Percentiles rank a stretch among this genome's conserved stretches.
Conservation (phyloP, 2,888 invertebrate species). For the Zonitis immaculata region DNA sequence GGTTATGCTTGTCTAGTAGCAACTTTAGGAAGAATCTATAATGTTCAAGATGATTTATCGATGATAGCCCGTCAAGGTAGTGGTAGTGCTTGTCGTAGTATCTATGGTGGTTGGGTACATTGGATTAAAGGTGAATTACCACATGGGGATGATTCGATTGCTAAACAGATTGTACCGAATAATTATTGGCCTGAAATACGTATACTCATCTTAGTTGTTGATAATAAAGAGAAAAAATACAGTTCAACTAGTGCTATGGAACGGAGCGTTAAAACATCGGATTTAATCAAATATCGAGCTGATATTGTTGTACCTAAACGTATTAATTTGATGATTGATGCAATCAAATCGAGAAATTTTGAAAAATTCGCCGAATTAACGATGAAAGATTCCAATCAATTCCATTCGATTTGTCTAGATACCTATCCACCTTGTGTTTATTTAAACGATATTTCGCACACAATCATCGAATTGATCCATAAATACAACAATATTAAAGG, state of each 20-base stretch:
- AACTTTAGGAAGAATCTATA: slow-evolving; percentile 72
- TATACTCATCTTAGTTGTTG: slow-evolving; percentile 84
- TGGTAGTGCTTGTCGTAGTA: slow-evolving; percentile 94
- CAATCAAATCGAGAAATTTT: slow-evolving; percentile 70
- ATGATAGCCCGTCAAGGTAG: slow-evolving; percentile 80
- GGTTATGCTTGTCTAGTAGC: slow-evolving; percentile 92
- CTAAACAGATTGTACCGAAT: slow-evolving; percentile 66
- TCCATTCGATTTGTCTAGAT: slow-evolving; percentile 91
- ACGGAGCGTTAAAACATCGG: slow-evolving; percentile 72
- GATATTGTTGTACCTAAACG: slow-evolving; percentile 68
- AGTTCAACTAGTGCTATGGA: slow-evolving; percentile 91
- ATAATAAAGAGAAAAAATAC: slow-evolving; percentile 74
- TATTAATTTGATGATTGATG: slow-evolving; percentile 54
- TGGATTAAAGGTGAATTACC: slow-evolving; percentile 70
- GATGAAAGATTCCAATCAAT: slow-evolving; percentile 96
- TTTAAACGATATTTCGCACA: slow-evolving; percentile 83
- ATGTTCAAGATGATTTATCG: slow-evolving; percentile 68
- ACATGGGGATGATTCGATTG: slow-evolving; percentile 72
- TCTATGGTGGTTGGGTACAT: slow-evolving; percentile 87
- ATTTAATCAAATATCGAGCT: slow-evolving; percentile 71
- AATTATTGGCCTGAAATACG: slow-evolving; percentile 88
- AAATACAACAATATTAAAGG: slow-evolving; percentile 69
- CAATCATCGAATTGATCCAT: slow-evolving; percentile 76
- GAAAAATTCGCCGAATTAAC: slow-evolving; percentile 83
- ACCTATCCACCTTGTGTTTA: slow-evolving; percentile 92